phyloP scores from a whole-genome alignment of 2,888 invertebrate genomes.

The Lobophora halterata region DNA sequence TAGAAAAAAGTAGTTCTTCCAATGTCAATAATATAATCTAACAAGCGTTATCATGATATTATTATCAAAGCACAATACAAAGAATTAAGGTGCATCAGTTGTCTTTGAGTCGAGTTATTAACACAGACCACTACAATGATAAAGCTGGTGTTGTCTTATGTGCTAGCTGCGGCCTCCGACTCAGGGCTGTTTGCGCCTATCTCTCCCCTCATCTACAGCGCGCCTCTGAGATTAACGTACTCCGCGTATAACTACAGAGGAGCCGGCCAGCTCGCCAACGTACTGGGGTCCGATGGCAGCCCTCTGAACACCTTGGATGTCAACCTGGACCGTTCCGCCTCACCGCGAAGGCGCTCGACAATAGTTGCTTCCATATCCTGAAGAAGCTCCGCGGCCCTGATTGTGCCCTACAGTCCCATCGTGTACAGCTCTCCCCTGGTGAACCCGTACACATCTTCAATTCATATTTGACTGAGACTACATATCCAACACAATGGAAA shows the following conservation, averaged over 20 bases:
- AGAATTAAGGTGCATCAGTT: constrained; percentile 55
- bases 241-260: constrained; percentile 62
- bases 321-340: constrained; percentile 66
- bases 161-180: constrained; percentile 80
- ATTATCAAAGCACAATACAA: constrained; percentile 55
- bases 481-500: too few species aligned
- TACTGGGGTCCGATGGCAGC: constrained; percentile 65
- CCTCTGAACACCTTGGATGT: constrained; percentile 71
- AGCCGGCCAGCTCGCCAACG: constrained; percentile 68
- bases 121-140: constrained; percentile 76
- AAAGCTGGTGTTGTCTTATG: constrained; percentile 82
- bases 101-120: constrained; percentile 46
- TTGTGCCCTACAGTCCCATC: constrained; percentile 21
- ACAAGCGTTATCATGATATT: too few species aligned
- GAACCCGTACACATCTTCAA: constrained; percentile 24
- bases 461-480: too few species aligned
- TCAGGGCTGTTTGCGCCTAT: constrained; percentile 28
- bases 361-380: constrained; percentile 52
- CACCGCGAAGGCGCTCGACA: constrained; percentile 58
- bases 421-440: constrained; percentile 28
- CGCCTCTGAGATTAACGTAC: constrained; percentile 24
- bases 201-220: constrained; percentile 27
- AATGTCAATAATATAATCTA: constrained; percentile 57
- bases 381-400: constrained; percentile 53
- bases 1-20: constrained; percentile 54